phyloP scores from a whole-genome alignment of 2,888 invertebrate species.

The Agrilus cyanescens region DNA sequence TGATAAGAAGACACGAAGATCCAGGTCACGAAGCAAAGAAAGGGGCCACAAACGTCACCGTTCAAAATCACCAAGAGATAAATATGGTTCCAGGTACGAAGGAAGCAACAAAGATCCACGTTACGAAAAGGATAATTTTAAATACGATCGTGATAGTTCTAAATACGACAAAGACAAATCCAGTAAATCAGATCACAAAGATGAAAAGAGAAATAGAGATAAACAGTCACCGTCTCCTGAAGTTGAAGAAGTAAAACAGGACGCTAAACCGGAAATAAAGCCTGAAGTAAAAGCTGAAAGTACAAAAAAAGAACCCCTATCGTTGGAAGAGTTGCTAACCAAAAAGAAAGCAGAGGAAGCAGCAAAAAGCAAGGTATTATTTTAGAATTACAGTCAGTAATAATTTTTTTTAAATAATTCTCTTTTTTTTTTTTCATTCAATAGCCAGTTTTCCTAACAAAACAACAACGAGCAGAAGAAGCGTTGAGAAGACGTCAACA shows the following conservation, averaged over 20 bases:
- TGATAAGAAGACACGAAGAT: conserved; percentile 27
- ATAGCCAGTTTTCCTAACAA: conserved; percentile 87
- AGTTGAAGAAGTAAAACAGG: conserved; percentile 33
- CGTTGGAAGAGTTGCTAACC: conserved; percentile 87
- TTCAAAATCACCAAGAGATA: conserved; percentile 28
- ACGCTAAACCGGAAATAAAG: conserved; percentile 18
- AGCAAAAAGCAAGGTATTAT: conserved; percentile 68
- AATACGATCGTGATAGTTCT: conserved; percentile 16
- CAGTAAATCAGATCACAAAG: conserved; percentile 23
- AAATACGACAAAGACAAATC: conserved; percentile 18
- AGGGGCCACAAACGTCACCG: conserved; percentile 25
- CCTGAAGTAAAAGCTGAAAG: conserved; percentile 21
- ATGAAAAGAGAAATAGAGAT: conserved; percentile 26
- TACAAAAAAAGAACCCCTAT: conserved; percentile 72
- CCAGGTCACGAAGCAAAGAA: conserved; percentile 33
- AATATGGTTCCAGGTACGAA: conserved; percentile 22
- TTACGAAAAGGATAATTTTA: conserved; percentile 17
- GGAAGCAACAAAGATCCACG: conserved; percentile 13
- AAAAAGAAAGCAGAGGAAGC: conserved; percentile 95
- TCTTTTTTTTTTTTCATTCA: too few species aligned
- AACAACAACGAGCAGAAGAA: conserved; percentile 85
- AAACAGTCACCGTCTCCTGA: conserved; percentile 32
- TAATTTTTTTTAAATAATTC: too few species aligned
- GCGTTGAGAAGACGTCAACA: conserved; percentile 83
- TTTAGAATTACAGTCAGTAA: background rate